These are phyloP conservation scores for Lampropteryx suffumata DNA, from an alignment of 2,888 invertebrate species.

Conservation along the genomic window DNA sequence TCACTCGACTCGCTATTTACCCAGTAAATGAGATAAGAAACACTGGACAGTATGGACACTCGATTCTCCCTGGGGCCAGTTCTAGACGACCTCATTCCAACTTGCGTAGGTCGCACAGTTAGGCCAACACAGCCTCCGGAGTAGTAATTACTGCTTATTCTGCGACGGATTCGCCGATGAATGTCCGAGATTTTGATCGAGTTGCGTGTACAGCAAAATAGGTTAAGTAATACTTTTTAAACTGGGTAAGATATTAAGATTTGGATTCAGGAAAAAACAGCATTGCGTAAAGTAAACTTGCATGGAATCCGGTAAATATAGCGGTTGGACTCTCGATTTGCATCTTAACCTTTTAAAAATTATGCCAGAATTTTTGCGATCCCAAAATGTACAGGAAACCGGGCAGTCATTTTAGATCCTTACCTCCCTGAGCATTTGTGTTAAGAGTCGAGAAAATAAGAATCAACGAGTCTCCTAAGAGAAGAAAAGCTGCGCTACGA, in stretches of 20 bases:
- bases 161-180: slow-evolving; percentile 8
- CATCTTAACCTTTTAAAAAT: too few species aligned
- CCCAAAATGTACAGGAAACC: neutral
- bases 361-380: too few species aligned
- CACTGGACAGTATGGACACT: slow-evolving; percentile 11
- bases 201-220: slow-evolving; percentile 1
- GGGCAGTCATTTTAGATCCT: slow-evolving; percentile 1
- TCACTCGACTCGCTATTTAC: neutral
- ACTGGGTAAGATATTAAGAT: neutral
- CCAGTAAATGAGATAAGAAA: slow-evolving; percentile 5
- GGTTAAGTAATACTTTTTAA: slow-evolving; percentile 7
- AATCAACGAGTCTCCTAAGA: slow-evolving; percentile 1
- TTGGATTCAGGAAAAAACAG: too few species aligned
- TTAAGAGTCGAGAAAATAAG: slow-evolving; percentile 1
- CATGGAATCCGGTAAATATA: too few species aligned
- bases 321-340: too few species aligned
- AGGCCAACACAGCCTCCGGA: slow-evolving; percentile 9
- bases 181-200: slow-evolving; percentile 4
- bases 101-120: slow-evolving; percentile 26
- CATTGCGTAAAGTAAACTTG: too few species aligned
- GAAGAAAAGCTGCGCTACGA: neutral
- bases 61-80: slow-evolving; percentile 23
- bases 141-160: slow-evolving; percentile 10
- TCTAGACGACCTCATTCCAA: slow-evolving; percentile 23
- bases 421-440: neutral